A percentile compares a stretch with the other conserved stretches of the same genome.
phyloP scores from a whole-genome alignment of 2,797 vertebrate genomes.

The Acipenser transmontanus region DNA sequence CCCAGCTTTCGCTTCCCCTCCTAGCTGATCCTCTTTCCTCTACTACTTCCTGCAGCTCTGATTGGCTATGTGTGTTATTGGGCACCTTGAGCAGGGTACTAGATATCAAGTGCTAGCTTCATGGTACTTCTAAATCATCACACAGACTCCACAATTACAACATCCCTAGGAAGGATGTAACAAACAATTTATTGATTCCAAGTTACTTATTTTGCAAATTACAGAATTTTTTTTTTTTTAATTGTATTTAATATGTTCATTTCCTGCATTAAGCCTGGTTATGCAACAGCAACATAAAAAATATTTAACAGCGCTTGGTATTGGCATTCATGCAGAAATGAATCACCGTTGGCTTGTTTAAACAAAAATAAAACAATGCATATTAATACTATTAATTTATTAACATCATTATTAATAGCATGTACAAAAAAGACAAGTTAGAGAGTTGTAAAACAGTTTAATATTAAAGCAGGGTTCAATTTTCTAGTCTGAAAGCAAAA shows the following conservation, averaged over 20 bases:
- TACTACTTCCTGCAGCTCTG: too few relatives aligned
- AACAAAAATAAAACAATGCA: constrained; percentile 50
- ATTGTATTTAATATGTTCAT: constrained; percentile 29
- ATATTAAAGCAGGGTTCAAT: constrained; percentile 39
- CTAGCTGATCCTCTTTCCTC: too few relatives aligned
- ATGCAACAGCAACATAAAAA: constrained; percentile 48
- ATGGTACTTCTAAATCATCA: constrained; percentile 30
- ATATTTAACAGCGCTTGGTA: constrained; percentile 41
- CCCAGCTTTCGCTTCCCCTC: too few relatives aligned
- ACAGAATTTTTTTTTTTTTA: constrained; percentile 16
- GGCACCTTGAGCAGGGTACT: too few relatives aligned
- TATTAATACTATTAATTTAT: constrained; percentile 68
- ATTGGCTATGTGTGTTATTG: too few relatives aligned
- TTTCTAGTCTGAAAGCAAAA: constrained; percentile 37
- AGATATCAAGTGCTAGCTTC: background rate
- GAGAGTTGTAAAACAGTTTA: constrained; percentile 43
- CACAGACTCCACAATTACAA: constrained; percentile 43
- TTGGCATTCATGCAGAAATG: constrained; percentile 79
- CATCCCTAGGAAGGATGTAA: constrained; percentile 36
- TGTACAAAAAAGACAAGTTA: constrained; percentile 50
- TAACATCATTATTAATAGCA: constrained; percentile 46
- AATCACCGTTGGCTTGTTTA: constrained; percentile 59
- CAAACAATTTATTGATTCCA: constrained; percentile 54
- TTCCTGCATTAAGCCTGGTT: constrained; percentile 36
- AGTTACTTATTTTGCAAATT: constrained; percentile 42